A percentile compares a stretch with the other conserved stretches of the same genome.
Evolutionary conservation across 2,113 vertebrate species (phyloP).

Genomic region (Clinocottus analis): DNA sequence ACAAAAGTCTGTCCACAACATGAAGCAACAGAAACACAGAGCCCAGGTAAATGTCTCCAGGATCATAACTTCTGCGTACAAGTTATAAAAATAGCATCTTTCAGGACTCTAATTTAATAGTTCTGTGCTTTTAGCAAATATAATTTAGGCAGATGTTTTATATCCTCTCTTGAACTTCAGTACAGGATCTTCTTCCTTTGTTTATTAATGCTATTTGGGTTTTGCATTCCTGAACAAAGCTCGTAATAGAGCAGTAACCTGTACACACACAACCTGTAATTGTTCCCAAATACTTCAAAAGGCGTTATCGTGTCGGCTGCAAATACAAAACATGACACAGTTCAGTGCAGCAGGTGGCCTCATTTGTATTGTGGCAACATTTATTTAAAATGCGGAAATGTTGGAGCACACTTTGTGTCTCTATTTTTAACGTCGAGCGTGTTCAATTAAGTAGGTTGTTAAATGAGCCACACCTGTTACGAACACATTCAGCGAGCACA

Average conservation of each 20-base stretch:
- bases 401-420: not conserved
- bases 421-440: not conserved
- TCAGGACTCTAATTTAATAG: not conserved
- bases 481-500: not conserved
- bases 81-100: not conserved
- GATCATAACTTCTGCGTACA: not conserved
- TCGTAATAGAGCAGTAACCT: too few relatives aligned
- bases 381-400: not conserved
- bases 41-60: not conserved
- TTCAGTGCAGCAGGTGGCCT: conserved; percentile 11
- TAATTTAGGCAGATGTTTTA: not conserved
- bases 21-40: conserved; percentile 8
- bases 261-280: not conserved
- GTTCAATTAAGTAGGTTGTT: not conserved
- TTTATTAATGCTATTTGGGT: not conserved
- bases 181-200: not conserved
- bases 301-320: not conserved
- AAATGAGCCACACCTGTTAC: not conserved
- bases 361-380: not conserved
- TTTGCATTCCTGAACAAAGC: not conserved
- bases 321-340: not conserved
- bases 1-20: not conserved
- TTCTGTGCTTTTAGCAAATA: not conserved
- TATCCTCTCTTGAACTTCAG: not conserved
- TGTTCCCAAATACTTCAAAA: not conserved